Evolutionary conservation across 2,113 vertebrate species (phyloP).

Genomic region (Rhegmatorhina hoffmannsi): DNA sequence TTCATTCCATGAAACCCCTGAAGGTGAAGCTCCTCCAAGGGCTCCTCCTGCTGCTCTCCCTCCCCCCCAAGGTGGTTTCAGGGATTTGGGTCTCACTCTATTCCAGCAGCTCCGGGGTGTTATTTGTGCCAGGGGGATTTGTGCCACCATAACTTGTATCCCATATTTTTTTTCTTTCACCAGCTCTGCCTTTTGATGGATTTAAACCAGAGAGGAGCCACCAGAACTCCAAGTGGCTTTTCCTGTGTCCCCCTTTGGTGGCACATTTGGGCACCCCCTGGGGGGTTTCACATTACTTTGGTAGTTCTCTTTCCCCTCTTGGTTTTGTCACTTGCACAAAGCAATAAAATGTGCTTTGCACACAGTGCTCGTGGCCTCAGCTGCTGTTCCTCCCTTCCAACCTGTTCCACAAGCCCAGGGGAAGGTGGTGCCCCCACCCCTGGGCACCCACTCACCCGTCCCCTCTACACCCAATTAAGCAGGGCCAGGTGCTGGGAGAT

Average conservation of each 20-base stretch:
- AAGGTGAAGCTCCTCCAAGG: background rate
- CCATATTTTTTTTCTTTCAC: background rate
- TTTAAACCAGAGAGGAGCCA: background rate
- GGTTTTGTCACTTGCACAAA: background rate
- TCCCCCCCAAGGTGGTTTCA: background rate
- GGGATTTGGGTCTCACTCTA: background rate
- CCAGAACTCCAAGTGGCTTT: background rate
- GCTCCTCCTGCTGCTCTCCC: background rate
- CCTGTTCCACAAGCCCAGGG: background rate
- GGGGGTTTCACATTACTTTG: background rate
- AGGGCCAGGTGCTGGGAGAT: background rate
- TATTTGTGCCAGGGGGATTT: background rate
- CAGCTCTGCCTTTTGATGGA: background rate
- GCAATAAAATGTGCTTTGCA: background rate
- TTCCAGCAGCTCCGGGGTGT: background rate
- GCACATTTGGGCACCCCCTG: background rate
- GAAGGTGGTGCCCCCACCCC: background rate
- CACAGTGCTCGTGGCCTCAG: background rate
- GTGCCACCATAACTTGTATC: background rate
- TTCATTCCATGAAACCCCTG: background rate
- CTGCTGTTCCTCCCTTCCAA: background rate
- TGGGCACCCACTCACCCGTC: background rate
- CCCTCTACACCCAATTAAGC: constrained; percentile 1
- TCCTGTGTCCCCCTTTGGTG: background rate
- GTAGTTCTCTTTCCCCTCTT: background rate